phyloP scores from a whole-genome alignment of 1,140 invertebrate genomes.

The Idris sp. region DNA sequence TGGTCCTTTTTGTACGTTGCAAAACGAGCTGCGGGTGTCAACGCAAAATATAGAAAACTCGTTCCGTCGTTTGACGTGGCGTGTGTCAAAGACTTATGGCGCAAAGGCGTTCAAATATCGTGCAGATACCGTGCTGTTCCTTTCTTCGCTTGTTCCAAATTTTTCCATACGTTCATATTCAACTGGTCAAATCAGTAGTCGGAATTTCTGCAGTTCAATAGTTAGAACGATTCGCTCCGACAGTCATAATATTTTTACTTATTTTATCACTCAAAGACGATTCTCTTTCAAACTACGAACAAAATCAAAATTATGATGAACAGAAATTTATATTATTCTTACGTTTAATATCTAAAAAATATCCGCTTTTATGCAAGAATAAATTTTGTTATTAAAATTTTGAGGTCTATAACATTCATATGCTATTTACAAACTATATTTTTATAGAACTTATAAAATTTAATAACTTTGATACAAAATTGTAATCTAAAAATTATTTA shows the following conservation, averaged over 20 bases:
- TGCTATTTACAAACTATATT: too few species aligned
- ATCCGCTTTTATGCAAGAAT: too few species aligned
- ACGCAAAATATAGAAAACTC: constrained; percentile 54
- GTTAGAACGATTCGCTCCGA: constrained; percentile 28
- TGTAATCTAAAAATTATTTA: too few species aligned
- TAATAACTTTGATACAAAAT: too few species aligned
- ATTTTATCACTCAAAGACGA: constrained; percentile 23
- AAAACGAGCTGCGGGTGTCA: constrained; percentile 31
- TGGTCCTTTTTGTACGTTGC: constrained; percentile 11
- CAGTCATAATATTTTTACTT: constrained; percentile 35
- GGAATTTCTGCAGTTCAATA: constrained; percentile 51
- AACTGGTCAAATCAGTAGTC: constrained; percentile 27
- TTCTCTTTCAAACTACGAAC: constrained; percentile 12
- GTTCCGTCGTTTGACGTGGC: constrained; percentile 40
- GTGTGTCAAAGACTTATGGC: constrained; percentile 57
- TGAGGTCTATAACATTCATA: too few species aligned
- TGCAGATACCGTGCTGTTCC: constrained; percentile 20
- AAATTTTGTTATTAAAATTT: too few species aligned
- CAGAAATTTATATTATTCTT: constrained; percentile 24
- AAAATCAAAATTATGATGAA: constrained; percentile 24
- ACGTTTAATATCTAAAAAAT: too few species aligned
- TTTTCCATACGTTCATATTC: constrained; percentile 44
- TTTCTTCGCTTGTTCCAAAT: constrained; percentile 37
- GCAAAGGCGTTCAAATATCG: constrained; percentile 44
- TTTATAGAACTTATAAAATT: too few species aligned